These are phyloP conservation scores for Mycetomoellerius zeteki DNA, from an alignment of 1,140 invertebrate species.

Conservation along the genomic window DNA sequence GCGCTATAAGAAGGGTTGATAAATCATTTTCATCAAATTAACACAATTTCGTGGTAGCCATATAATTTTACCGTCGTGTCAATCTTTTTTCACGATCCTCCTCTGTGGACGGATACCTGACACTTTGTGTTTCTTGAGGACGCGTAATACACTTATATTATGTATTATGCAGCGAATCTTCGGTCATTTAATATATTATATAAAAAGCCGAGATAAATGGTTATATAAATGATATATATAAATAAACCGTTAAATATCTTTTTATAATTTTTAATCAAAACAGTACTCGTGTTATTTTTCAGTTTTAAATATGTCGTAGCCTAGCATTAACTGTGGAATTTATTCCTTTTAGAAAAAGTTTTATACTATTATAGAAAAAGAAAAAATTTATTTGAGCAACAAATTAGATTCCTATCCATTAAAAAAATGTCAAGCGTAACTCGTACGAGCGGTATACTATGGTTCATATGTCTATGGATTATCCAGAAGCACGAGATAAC, in stretches of 20 bases:
- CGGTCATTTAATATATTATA: not conserved
- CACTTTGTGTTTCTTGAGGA: not conserved
- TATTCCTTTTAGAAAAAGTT: not conserved
- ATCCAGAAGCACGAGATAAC: not conserved
- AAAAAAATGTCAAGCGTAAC: not conserved
- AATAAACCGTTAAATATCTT: not conserved
- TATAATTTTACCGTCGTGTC: not conserved
- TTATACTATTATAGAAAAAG: not conserved
- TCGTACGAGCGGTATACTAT: not conserved
- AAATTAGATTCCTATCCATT: not conserved
- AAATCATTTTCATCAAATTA: conserved; percentile 20
- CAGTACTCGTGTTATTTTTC: not conserved
- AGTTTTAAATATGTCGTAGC: not conserved
- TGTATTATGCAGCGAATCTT: not conserved
- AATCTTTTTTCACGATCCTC: not conserved
- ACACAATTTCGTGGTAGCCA: conserved; percentile 13
- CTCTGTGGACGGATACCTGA: not conserved
- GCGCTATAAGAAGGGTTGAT: not conserved
- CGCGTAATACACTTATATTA: not conserved
- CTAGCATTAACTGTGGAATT: not conserved
- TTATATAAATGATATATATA: not conserved
- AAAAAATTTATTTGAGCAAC: not conserved
- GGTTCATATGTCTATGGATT: not conserved
- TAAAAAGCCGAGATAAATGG: not conserved
- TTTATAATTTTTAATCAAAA: not conserved